A percentile compares a stretch with the other conserved stretches of the same genome.
These are phyloP conservation scores for Meriones psammophilus DNA, from an alignment of 2,797 vertebrate genomes.

Conservation along the genomic window DNA sequence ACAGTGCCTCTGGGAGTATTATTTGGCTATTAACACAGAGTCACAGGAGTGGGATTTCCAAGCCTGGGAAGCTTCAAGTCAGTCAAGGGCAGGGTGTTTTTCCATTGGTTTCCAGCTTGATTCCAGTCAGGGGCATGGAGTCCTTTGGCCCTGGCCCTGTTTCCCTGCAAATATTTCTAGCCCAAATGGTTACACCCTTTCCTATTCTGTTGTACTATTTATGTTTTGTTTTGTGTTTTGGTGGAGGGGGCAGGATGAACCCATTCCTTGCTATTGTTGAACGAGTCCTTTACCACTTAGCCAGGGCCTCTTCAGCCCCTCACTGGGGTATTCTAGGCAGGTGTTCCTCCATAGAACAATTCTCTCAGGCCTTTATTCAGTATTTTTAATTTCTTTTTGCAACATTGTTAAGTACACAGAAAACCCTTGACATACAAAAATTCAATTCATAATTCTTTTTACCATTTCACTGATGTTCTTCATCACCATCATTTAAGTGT, in stretches of 20 bases:
- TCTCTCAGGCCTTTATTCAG: not conserved
- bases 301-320: too few species aligned
- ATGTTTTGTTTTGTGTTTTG: not conserved
- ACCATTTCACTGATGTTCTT: not conserved
- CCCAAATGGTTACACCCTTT: accelerated
- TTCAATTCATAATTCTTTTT: not conserved
- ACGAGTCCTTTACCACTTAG: not conserved
- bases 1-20: too few species aligned
- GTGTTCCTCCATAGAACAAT: not conserved
- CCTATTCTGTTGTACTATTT: not conserved
- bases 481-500: not conserved
- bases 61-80: too few species aligned
- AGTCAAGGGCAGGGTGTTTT: too few species aligned
- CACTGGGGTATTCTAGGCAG: too few species aligned
- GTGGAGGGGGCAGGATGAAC: not conserved
- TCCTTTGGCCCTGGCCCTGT: too few species aligned
- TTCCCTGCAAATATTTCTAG: not conserved
- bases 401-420: not conserved
- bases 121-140: too few species aligned
- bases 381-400: not conserved
- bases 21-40: too few species aligned
- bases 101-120: too few species aligned
- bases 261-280: too few species aligned
- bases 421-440: not conserved
- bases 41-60: too few species aligned